These are phyloP conservation scores for Marmota flaviventris DNA, from an alignment of 2,113 vertebrate species.

Conservation along the genomic window DNA sequence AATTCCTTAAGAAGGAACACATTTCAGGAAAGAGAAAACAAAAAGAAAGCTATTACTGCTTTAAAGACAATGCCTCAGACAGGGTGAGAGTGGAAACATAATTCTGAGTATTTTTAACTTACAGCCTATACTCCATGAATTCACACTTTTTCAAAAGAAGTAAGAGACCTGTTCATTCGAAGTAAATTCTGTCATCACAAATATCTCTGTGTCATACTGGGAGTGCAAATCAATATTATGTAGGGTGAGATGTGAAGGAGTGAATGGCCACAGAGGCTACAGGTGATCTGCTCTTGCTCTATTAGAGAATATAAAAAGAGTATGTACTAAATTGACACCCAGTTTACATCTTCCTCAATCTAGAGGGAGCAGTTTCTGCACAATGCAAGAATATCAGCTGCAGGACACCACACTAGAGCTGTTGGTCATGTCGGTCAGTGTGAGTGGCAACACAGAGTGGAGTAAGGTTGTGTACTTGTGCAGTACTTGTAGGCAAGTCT, in stretches of 20 bases:
- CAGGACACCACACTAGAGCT: not conserved
- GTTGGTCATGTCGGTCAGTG: rapidly evolving
- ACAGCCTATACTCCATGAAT: not conserved
- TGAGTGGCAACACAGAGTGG: rapidly evolving
- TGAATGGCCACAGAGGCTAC: not conserved
- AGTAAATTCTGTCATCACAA: not conserved
- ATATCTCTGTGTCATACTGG: not conserved
- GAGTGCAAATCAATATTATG: not conserved
- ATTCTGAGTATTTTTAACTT: not conserved
- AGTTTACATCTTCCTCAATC: not conserved
- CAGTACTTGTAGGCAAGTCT: rapidly evolving
- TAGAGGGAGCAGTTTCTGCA: not conserved
- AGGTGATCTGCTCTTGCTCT: not conserved
- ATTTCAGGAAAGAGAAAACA: not conserved
- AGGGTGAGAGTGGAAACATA: not conserved
- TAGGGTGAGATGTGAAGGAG: rapidly evolving
- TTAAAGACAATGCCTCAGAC: not conserved
- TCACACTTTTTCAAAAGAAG: not conserved
- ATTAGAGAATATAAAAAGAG: not conserved
- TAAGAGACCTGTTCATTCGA: not conserved
- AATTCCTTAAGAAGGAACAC: not conserved
- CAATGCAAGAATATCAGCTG: rapidly evolving
- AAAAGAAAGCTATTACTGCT: rapidly evolving
- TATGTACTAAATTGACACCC: not conserved
- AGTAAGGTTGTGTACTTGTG: too few species aligned